phyloP scores from a whole-genome alignment of 2,113 vertebrate species.

The Apeltes quadracus region DNA sequence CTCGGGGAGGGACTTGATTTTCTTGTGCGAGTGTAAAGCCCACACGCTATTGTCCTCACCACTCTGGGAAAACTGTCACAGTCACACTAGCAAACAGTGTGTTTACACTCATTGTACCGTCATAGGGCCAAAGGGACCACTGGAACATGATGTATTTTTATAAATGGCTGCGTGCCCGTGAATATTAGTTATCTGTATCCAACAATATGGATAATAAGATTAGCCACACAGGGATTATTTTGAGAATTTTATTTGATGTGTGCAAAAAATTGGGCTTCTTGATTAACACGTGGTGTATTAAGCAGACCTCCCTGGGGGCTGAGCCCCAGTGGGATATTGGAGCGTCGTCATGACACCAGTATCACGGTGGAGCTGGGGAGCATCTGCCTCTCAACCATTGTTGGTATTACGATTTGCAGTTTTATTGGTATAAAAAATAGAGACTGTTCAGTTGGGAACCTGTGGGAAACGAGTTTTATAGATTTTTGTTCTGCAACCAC shows the following conservation, averaged over 20 bases:
- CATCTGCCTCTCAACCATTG: neutral
- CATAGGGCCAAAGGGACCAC: neutral
- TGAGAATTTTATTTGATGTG: neutral
- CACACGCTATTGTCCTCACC: conserved; percentile 40
- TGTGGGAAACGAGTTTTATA: neutral
- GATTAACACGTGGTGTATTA: neutral
- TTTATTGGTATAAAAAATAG: neutral
- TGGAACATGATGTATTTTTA: neutral
- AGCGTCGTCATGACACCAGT: neutral
- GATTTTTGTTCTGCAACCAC: neutral
- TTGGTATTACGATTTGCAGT: neutral
- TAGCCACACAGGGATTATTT: neutral
- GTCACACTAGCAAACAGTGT: conserved; percentile 2
- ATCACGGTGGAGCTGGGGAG: neutral
- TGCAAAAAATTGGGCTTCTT: neutral
- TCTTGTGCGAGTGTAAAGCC: conserved; percentile 19
- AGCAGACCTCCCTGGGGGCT: too few relatives aligned
- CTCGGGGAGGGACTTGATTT: conserved; percentile 30
- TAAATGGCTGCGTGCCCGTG: neutral
- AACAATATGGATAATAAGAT: neutral
- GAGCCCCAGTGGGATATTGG: neutral
- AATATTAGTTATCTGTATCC: neutral
- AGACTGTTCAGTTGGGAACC: neutral
- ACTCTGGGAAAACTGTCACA: conserved; percentile 23
- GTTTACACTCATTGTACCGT: neutral